Conservation (phyloP, 2,888 invertebrate species). For the Poecilobothrus nobilitatus region DNA sequence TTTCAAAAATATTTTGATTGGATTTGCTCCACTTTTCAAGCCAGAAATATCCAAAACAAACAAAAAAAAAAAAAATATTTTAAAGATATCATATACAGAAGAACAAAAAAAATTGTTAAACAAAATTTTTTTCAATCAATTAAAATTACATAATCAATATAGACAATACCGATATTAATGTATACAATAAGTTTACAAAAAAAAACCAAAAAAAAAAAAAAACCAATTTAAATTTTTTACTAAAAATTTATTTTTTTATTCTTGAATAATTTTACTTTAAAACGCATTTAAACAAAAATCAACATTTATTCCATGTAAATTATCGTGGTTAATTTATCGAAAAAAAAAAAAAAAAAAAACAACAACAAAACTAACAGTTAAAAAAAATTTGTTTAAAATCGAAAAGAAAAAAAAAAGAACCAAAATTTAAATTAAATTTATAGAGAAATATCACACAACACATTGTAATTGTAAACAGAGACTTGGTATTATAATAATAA, state of each 20-base stretch:
- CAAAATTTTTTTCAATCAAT: neutral
- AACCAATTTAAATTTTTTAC: no score
- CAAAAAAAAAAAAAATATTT: no score
- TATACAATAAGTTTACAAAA: neutral
- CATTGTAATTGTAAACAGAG: neutral
- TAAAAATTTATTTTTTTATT: no score
- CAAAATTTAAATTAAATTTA: neutral
- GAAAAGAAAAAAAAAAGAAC: neutral
- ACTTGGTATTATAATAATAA: neutral
- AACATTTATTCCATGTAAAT: neutral
- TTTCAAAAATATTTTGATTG: no score
- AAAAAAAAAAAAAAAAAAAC: neutral
- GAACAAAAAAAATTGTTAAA: no score
- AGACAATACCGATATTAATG: neutral
- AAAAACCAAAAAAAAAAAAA: neutral
- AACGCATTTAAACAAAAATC: neutral
- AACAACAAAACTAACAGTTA: neutral
- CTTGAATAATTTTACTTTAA: neutral
- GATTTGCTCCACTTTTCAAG: no score
- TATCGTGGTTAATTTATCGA: neutral
- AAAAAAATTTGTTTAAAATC: no score
- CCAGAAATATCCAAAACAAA: no score
- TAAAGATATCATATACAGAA: no score
- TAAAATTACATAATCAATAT: conserved; percentile 1
- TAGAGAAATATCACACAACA: conserved; percentile 1